Percentiles rank a stretch among this genome's conserved stretches.
These are phyloP conservation scores for Oxycera nigricornis DNA, from an alignment of 2,888 invertebrate genomes.

Conservation along the genomic window DNA sequence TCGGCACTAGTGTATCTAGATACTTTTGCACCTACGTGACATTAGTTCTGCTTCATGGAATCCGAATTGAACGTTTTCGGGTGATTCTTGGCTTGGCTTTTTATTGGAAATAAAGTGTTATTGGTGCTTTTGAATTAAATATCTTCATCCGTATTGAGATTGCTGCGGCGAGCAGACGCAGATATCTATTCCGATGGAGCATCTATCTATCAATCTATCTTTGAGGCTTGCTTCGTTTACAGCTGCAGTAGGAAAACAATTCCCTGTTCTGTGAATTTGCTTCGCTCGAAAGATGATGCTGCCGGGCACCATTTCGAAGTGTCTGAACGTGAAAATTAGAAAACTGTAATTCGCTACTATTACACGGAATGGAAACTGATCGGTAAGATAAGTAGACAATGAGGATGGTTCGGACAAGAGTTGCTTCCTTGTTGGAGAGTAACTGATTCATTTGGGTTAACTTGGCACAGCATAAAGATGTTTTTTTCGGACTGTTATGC, in stretches of 20 bases:
- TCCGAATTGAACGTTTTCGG: background rate
- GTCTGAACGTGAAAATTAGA: background rate
- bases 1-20: background rate
- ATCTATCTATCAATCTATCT: too few species aligned
- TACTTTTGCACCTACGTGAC: background rate
- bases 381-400: background rate
- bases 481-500: background rate
- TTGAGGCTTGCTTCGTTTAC: background rate
- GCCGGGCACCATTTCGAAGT: background rate
- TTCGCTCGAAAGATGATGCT: background rate
- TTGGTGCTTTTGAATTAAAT: background rate
- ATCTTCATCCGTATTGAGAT: background rate
- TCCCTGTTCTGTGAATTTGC: background rate
- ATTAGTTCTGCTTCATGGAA: slow-evolving; percentile 6
- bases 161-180: background rate
- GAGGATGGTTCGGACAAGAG: background rate
- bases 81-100: slow-evolving; percentile 1
- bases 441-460: background rate
- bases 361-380: background rate
- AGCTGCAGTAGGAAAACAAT: background rate
- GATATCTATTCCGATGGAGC: background rate
- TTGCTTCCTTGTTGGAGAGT: background rate
- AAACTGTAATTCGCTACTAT: background rate
- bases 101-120: background rate
- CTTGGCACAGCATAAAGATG: background rate